Evolutionary conservation across 1,140 invertebrate genomes (phyloP).

Genomic region (Polypedilum pembai): DNA sequence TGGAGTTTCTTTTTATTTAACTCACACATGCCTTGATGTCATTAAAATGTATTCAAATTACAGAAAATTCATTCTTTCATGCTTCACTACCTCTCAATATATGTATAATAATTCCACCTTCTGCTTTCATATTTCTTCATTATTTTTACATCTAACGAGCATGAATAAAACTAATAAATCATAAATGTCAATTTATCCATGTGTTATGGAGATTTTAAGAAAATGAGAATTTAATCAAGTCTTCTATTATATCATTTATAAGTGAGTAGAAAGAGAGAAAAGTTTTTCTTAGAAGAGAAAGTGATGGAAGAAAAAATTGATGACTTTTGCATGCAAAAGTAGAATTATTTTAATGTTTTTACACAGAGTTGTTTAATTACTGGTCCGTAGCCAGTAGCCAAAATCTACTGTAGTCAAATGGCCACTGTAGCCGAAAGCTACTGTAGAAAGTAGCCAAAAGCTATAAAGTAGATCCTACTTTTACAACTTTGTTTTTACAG

Average conservation of each 20-base stretch:
- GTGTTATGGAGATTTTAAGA: background rate
- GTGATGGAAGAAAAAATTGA: background rate
- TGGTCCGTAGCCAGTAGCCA: no score
- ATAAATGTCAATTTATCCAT: conserved; percentile 19
- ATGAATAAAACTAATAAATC: conserved; percentile 23
- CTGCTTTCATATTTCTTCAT: background rate
- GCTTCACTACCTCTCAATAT: conserved; percentile 17
- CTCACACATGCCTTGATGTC: background rate
- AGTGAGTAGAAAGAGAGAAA: background rate
- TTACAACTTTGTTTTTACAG: no score
- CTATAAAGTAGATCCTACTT: no score
- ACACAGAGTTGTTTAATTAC: no score
- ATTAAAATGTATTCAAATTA: conserved; percentile 26
- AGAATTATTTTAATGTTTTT: no score
- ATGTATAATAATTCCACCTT: background rate
- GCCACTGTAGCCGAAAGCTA: no score
- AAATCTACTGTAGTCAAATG: no score
- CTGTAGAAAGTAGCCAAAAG: no score
- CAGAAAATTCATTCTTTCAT: conserved; percentile 16
- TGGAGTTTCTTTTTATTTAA: background rate
- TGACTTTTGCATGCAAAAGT: no score
- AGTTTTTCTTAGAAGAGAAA: background rate
- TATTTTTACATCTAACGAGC: background rate
- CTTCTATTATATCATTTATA: background rate
- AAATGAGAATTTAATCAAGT: conserved; percentile 24